Evolutionary conservation across 2,888 invertebrate genomes (phyloP).

Genomic region (Mythimna vitellina): DNA sequence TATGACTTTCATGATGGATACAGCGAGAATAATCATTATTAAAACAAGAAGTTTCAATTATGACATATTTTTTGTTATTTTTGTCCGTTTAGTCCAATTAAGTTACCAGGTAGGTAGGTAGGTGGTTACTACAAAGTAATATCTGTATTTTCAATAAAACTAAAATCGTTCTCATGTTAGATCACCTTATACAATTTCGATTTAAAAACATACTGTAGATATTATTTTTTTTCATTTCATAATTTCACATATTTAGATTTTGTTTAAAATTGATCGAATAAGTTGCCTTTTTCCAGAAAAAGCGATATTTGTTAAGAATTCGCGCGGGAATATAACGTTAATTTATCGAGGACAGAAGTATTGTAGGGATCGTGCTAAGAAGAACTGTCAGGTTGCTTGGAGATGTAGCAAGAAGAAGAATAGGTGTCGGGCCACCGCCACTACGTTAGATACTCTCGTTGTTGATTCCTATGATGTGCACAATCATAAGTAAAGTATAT

Average conservation of each 20-base stretch:
- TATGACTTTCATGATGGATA: neutral
- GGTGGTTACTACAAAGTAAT: too few relatives aligned
- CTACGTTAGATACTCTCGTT: slow-evolving; percentile 22
- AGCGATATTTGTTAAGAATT: slow-evolving; percentile 43
- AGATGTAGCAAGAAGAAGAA: slow-evolving; percentile 52
- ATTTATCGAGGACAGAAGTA: slow-evolving; percentile 42
- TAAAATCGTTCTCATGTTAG: neutral
- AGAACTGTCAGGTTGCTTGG: slow-evolving; percentile 32
- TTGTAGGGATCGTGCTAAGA: slow-evolving; percentile 35
- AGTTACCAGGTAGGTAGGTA: too few relatives aligned
- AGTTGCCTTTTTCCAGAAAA: slow-evolving; percentile 31
- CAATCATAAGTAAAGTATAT: slow-evolving; percentile 33
- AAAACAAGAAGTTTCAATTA: neutral
- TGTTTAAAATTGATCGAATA: neutral
- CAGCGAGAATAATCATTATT: neutral
- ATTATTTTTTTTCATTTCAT: neutral
- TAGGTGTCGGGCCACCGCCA: slow-evolving; percentile 46
- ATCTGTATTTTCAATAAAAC: neutral
- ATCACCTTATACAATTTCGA: neutral
- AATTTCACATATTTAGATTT: neutral
- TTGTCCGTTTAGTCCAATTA: neutral
- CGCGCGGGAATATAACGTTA: slow-evolving; percentile 43
- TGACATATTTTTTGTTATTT: neutral
- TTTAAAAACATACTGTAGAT: neutral
- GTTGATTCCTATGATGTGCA: slow-evolving; percentile 29